These are phyloP conservation scores for Atta texana DNA, from an alignment of 1,140 invertebrate species.

Conservation along the genomic window DNA sequence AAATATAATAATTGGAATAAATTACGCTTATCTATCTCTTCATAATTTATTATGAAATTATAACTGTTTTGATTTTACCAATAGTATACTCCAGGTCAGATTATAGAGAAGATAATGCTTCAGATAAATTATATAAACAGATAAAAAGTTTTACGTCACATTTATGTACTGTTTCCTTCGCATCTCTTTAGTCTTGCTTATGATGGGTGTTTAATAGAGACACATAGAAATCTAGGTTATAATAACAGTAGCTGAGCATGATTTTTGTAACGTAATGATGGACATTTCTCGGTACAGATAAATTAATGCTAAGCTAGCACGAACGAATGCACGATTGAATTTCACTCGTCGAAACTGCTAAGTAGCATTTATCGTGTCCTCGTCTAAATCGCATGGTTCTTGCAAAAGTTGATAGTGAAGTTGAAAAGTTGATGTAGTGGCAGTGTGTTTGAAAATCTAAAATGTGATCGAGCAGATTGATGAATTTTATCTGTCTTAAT, in stretches of 20 bases:
- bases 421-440: no score
- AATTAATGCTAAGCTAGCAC: slow-evolving; percentile 52
- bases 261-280: slow-evolving; percentile 51
- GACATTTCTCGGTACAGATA: slow-evolving; percentile 59
- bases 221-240: slow-evolving; percentile 41
- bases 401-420: not conserved
- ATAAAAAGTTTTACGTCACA: not conserved
- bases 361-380: slow-evolving; percentile 14
- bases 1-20: not conserved
- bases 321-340: slow-evolving; percentile 45
- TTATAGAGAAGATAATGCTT: not conserved
- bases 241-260: slow-evolving; percentile 26
- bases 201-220: slow-evolving; percentile 20
- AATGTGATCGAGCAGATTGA: not conserved
- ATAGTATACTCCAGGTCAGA: not conserved
- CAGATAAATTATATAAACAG: not conserved
- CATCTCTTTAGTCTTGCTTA: not conserved
- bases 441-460: not conserved
- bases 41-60: slow-evolving; percentile 6
- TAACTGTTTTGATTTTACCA: not conserved
- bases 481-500: not conserved
- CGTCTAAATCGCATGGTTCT: slow-evolving; percentile 32
- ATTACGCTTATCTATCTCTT: not conserved
- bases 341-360: slow-evolving; percentile 53
- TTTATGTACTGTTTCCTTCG: not conserved